Evolutionary conservation across 2,888 invertebrate genomes (phyloP).

Genomic region (Leptinotarsa tumamoca): DNA sequence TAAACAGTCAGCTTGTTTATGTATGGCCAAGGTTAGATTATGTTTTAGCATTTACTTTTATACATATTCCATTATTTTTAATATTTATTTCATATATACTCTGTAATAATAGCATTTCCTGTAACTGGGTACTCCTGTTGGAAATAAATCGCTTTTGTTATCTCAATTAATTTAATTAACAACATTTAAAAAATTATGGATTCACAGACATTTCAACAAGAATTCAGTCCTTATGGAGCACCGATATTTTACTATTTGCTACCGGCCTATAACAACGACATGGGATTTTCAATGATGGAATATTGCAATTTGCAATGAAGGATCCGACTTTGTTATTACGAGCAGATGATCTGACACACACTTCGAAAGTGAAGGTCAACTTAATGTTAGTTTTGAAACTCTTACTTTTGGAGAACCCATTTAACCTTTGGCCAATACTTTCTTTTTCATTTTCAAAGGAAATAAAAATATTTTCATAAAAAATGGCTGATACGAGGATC

Average conservation of each 20-base stretch:
- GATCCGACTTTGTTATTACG: slow-evolving; percentile 4
- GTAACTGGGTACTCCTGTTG: too few species aligned
- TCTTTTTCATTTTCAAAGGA: neutral
- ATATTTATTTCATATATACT: too few species aligned
- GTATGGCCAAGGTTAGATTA: too few species aligned
- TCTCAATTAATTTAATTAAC: too few species aligned
- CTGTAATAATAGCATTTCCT: too few species aligned
- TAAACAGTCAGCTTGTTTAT: too few species aligned
- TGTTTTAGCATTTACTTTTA: too few species aligned
- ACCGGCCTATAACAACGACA: neutral
- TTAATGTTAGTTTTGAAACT: slow-evolving; percentile 9
- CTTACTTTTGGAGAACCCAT: neutral
- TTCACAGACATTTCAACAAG: neutral
- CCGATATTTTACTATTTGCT: neutral
- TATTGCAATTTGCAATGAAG: slow-evolving; percentile 8
- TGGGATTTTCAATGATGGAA: slow-evolving; percentile 7
- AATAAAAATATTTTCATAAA: neutral
- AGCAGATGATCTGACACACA: neutral
- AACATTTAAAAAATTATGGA: too few species aligned
- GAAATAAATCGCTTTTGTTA: too few species aligned
- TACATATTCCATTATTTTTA: too few species aligned
- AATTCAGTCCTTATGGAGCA: too few species aligned
- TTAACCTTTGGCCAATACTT: neutral
- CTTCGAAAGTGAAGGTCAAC: slow-evolving; percentile 14
- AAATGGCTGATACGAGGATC: too few species aligned